Base-by-base conservation (phyloP, 2,888 invertebrate species). In the Lottia gigantea region DNA sequence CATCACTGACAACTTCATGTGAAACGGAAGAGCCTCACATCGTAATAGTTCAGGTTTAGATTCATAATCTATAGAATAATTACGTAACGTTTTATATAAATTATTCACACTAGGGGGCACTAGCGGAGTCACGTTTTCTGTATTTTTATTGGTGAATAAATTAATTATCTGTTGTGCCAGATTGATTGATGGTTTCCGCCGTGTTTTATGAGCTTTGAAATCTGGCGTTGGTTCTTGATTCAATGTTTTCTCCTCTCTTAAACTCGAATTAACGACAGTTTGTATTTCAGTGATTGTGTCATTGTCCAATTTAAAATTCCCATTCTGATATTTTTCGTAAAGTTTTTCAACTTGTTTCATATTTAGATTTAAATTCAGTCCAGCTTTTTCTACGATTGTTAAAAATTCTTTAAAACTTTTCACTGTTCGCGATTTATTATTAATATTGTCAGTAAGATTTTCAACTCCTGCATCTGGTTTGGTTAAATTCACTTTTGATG, bases 11-110 rank as follows among this genome's bases (percentile, higher is more conserved):
- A 95, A 91, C 83, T 93, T 91, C 87, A 94, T 93, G 73, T 94
- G 88, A 88, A 94, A 95, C 19, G 94, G 93, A 71, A 94, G 95
- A 1, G 94, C 93, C 67, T 93, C 92, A 81, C 96, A 96, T 64
- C 93, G 91, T 70, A 96, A 89, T 16, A 93, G 85, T 73, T 93
- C 74, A 25, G 82, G 83, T 26, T 76, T 76, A 23, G 72, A 61
- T 65, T 64, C 76, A 61, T 83, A 81, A 25, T 72, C 75, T 45
- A 80, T 70, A 62, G 79, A 75, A 71, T 83, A 83, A 67, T 80
- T 77, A 46, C 79, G 72, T 70, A 81, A 47, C 0, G 71, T 64
- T 62, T 64, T 55, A 64, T 81, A 81, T 45, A 81, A 67, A 62
- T 77, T 73, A 19, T 67, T 31, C 4, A 77, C 68, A 71, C 73